Conservation (phyloP, 2,797 vertebrate species). For the Sebastes vulpes region DNA sequence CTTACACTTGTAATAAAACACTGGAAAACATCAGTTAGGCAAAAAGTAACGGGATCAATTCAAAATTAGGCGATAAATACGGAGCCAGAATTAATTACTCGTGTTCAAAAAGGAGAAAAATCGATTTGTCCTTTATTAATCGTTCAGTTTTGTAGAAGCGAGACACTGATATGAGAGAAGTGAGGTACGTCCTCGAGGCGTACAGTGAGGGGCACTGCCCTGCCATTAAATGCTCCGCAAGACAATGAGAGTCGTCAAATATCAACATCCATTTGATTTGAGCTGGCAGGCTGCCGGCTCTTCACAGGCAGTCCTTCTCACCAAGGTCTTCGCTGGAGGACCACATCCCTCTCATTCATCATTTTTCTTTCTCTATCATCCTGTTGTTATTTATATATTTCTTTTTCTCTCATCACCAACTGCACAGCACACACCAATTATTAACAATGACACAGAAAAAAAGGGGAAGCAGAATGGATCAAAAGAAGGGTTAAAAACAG, state of each 20-base stretch:
- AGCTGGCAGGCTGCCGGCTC: constrained; percentile 52
- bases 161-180: constrained; percentile 43
- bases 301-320: constrained; percentile 63
- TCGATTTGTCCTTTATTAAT: constrained; percentile 34
- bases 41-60: constrained; percentile 31
- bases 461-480: constrained; percentile 27
- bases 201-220: constrained; percentile 27
- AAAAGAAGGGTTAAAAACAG: constrained; percentile 67
- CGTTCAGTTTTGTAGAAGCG: constrained; percentile 6
- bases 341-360: constrained; percentile 49
- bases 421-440: constrained; percentile 40
- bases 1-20: not conserved
- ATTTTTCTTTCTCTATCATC: constrained; percentile 21
- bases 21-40: not conserved
- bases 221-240: constrained; percentile 81
- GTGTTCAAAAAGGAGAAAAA: constrained; percentile 19
- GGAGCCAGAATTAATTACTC: constrained; percentile 8
- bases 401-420: constrained; percentile 37
- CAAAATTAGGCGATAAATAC: constrained; percentile 5
- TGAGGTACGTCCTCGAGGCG: constrained; percentile 37
- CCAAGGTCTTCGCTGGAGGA: constrained; percentile 74
- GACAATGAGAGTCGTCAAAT: constrained; percentile 79
- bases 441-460: constrained; percentile 49
- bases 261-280: constrained; percentile 72
- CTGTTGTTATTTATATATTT: constrained; percentile 53